A percentile compares a stretch with the other conserved stretches of the same genome.
phyloP scores from a whole-genome alignment of 2,888 invertebrate species.

The Geophilus truncorum region DNA sequence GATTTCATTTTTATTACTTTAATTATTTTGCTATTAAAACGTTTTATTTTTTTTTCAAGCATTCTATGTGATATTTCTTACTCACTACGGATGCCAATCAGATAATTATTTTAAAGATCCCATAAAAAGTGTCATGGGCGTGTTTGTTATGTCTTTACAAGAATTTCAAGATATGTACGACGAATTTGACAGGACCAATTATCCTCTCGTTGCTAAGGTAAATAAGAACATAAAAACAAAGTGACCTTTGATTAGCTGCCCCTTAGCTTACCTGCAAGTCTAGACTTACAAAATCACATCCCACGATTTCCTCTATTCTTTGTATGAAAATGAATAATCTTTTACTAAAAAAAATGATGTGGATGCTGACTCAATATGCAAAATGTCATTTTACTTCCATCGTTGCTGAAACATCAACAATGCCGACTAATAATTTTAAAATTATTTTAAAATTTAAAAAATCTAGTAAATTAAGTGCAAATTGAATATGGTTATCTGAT shows the following conservation, averaged over 20 bases:
- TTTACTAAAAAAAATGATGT: too few relatives aligned
- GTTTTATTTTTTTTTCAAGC: constrained; percentile 42
- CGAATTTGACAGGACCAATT: constrained; percentile 81
- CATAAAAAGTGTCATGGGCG: constrained; percentile 91
- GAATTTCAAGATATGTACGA: constrained; percentile 93
- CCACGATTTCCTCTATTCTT: too few relatives aligned
- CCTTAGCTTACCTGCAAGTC: not conserved
- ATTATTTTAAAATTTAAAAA: too few relatives aligned
- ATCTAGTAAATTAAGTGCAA: too few relatives aligned
- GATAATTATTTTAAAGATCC: constrained; percentile 57
- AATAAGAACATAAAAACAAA: too few relatives aligned
- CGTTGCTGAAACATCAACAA: too few relatives aligned
- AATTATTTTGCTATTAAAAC: not conserved
- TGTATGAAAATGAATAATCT: too few relatives aligned
- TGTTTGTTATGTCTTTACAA: constrained; percentile 97
- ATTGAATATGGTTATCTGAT: too few relatives aligned
- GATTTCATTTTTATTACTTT: not conserved
- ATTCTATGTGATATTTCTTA: constrained; percentile 49
- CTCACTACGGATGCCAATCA: constrained; percentile 40
- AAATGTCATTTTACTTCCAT: too few relatives aligned
- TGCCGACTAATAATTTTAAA: too few relatives aligned
- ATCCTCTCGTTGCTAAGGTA: constrained; percentile 86
- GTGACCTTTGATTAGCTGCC: not conserved
- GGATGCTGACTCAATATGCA: too few relatives aligned
- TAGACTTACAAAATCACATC: too few relatives aligned